A percentile compares a stretch with the other conserved stretches of the same genome.
phyloP scores from a whole-genome alignment of 2,888 invertebrate genomes.

The Parapristionchus giblindavisi region DNA sequence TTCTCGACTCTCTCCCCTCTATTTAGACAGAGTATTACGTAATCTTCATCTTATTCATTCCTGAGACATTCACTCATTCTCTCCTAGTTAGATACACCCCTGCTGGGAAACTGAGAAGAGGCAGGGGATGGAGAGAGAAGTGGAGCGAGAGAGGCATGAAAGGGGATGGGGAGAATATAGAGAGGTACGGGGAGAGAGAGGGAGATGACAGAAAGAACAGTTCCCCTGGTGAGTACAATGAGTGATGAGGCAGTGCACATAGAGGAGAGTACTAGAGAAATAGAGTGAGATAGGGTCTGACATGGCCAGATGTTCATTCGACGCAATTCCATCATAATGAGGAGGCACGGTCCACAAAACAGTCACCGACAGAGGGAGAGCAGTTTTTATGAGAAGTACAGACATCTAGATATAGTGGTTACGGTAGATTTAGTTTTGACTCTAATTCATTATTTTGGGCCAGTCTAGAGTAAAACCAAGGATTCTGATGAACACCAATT shows the following conservation, averaged over 20 bases:
- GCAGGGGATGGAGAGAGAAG: neutral
- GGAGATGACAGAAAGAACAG: neutral
- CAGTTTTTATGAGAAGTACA: no score
- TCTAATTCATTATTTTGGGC: no score
- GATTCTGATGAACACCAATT: no score
- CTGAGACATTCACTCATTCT: conserved; percentile 7
- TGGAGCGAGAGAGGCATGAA: neutral
- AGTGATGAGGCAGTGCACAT: neutral
- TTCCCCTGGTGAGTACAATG: conserved; percentile 11
- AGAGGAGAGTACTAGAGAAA: neutral
- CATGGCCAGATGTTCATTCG: no score
- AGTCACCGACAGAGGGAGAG: no score
- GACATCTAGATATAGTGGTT: no score
- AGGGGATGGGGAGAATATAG: neutral
- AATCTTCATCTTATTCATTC: neutral
- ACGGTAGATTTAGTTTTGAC: no score
- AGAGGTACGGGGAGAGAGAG: conserved; percentile 1
- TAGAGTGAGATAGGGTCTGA: neutral
- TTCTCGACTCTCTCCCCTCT: neutral
- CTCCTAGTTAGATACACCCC: neutral
- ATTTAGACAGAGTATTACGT: neutral
- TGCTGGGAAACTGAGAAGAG: neutral
- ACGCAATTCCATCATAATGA: no score
- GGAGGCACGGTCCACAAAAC: no score
- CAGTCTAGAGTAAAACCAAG: no score